Evolutionary conservation across 2,797 vertebrate genomes (phyloP), one percentile per base, ranked within the genome.

Genomic region (Spinus pinus): DNA sequence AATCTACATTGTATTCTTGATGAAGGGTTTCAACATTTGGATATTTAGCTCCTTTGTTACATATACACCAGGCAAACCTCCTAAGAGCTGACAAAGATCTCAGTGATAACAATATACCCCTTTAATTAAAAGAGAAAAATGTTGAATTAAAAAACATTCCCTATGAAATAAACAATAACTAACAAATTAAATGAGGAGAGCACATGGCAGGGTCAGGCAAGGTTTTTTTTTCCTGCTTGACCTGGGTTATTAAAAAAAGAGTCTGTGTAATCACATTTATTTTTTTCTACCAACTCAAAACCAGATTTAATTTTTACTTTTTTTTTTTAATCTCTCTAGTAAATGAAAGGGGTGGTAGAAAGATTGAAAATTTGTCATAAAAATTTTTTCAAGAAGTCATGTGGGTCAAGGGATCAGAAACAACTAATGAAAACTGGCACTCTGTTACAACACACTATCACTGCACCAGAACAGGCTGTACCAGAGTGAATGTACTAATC

Each of bases 101-200:
- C 65, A 50, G 64, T 5, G 42, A 90, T 30, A 86, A 67, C 35
- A 86, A 93, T 18, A 83, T 5, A 81, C 8, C 16, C 10, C 47
- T 89, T 85, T 74, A 80, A 92, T 89, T 89, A 93, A 94, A 91
- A 41, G 4, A 53, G n/a, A 69, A 94, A 82, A 92, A 72, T 3
- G 6, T 19, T 64, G 19, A 78, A 47, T 77, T 35, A 71, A 70
- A 69, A 3, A 0, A 3, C 27, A 67, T 58, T 62, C 65, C 9
- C n/a, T 67, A 64, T 71, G 20, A 88, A 78, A 74, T 46, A 90
- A 90, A 70, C 41, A 82, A 57, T 2, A 86, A 47, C 44, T 72
- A 81, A 66, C 42, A 83, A 84, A 92, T 87, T 74, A 92, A 92
- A 91, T 13, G 13, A 23, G 12, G 27, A 91, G 66, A 80, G 27